Base-by-base conservation (phyloP, 2,888 invertebrate species). In the Megamerina dolium region DNA sequence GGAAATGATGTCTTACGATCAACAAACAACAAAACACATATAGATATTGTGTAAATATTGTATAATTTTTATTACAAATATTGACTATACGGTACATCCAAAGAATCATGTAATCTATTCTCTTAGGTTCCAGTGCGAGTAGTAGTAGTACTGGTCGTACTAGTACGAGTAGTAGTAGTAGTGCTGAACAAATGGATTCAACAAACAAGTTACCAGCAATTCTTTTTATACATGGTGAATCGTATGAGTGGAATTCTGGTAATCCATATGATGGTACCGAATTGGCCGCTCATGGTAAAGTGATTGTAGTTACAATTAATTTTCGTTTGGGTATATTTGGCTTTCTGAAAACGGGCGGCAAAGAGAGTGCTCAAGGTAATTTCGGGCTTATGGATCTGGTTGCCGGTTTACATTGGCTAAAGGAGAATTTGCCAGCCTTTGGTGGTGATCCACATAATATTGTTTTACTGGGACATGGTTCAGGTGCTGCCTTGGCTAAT, bases 231-330 rank as follows among this genome's bases (percentile, higher is more conserved):
- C 93, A 93, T 68, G 94, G 93, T 40, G 95, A 95, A 72, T 92
- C 93, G 19, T 95, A 89, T 73, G 92, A 94, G 68, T 94, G 94
- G 88, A 93, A 92, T 70, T 87, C 94, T 32, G 97, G 96, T 47
- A 96, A 94, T 75, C 87, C 93, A 14, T 94, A 96, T 73, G 97
- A 97, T 73, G 97, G 95, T 52, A 92, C 92, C 45, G 87, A 94
- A 30, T 77, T 99, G 48, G 92, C 97, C 38, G 89, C 92, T 50
- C 87, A 88, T 64, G 96, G 89, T 52, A 83, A 85, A 66, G 81
- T 90, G 61, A 87, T 91, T 59, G 89, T 90, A 53, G 88, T 89
- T 61, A 90, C 91, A 63, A 86, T 91, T 74, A 91, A 91, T 77
- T 91, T 89, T 77, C 83, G 90, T 61, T 80, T 91, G 64, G 90